Base-by-base conservation (phyloP, 2,113 vertebrate genomes). In the Carassius gibelio region DNA sequence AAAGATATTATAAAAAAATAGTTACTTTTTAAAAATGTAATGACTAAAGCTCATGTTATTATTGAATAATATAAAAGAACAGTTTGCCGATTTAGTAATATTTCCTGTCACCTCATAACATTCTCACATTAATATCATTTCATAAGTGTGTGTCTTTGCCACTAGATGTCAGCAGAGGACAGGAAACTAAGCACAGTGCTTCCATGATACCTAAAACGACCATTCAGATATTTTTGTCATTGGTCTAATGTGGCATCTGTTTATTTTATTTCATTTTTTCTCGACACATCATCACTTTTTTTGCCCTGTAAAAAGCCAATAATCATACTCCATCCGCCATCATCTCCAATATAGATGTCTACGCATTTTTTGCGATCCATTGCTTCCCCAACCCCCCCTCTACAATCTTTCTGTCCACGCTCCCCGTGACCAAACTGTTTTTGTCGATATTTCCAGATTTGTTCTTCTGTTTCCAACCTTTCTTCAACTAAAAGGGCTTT, bases 401-500 rank as follows among this genome's bases (percentile, higher is more conserved):
- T 0, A 52, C 50, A 45, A 9, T 34, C 10, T 48, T 61, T 80
- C 48, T 74, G 75, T 87, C 26, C 30, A 81, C 72, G 2, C 59
- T 57, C 57, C 75, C 81, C 75, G 71, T 68, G 69, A 82, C 78
- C 84, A 86, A 88, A 90, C 86, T 93, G 86, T 92, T 96, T 97
- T 95, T 95, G 94, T 97, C 95, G 91, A 96, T 96, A 96, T 97
- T 96, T 97, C 93, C 96, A 97, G 96, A 97, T 98, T 94, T 96
- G 96, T 95, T 96, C 96, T 94, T 96, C 95, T 97, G 95, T 96
- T 97, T 97, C 96, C 97, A 96, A 97, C 96, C 96, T 97, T 96
- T 97, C 96, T 95, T 97, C 96, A 95, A 96, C 96, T 96, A 96
- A 97, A 98, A 98, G 97, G 96, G 97, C 97, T 98, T 97, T 98